Evolutionary conservation across 2,888 invertebrate species (phyloP).

Genomic region (Stenolophus ochropezus): DNA sequence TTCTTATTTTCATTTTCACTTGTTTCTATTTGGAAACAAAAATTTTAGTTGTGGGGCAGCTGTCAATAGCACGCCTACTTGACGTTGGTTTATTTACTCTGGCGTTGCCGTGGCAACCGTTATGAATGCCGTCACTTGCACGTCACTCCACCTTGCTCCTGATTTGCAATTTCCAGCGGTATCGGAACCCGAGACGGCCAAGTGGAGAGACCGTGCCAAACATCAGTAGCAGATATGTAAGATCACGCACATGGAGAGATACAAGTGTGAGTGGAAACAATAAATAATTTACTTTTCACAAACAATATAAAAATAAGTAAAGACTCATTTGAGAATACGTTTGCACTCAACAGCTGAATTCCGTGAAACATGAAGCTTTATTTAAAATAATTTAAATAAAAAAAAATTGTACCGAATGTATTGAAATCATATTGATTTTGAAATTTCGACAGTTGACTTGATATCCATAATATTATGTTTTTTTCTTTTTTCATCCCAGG

Average conservation of each 20-base stretch:
- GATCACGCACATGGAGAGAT: neutral
- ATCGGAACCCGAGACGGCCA: neutral
- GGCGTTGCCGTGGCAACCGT: constrained; percentile 7
- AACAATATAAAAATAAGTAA: no score
- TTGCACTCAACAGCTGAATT: no score
- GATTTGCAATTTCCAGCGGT: neutral
- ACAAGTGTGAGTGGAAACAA: neutral
- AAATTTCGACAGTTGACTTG: no score
- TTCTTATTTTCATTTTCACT: constrained; percentile 25
- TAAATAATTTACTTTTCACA: no score
- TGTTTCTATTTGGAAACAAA: constrained; percentile 19
- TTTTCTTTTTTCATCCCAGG: no score
- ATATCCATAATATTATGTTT: no score
- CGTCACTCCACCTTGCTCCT: neutral
- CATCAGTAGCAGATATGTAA: constrained; percentile 9
- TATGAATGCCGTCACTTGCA: constrained; percentile 19
- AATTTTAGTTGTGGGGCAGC: constrained; percentile 4
- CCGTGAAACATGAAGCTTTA: no score
- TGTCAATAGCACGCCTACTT: constrained; percentile 24
- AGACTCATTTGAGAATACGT: no score
- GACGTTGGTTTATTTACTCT: constrained; percentile 35
- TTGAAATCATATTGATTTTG: no score
- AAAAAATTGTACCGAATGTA: no score
- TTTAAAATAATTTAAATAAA: no score
- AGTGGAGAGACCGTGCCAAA: neutral